phyloP scores from a whole-genome alignment of 2,113 vertebrate species.

The Saguinus imperator region DNA sequence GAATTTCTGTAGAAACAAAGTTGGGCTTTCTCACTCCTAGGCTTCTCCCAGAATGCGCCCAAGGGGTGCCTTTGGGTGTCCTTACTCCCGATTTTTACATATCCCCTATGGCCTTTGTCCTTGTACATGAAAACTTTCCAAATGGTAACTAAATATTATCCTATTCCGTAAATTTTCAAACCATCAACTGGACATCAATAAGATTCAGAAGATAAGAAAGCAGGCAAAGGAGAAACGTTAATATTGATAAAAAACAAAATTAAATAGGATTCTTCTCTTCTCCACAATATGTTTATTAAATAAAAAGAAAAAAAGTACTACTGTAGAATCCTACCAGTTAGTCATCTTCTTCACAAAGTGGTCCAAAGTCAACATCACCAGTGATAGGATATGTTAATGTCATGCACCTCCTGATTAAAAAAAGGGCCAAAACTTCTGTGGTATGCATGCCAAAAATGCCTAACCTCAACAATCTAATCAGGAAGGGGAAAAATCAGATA shows the following conservation, averaged over 20 bases:
- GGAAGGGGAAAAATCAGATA: neutral
- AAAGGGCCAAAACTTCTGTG: neutral
- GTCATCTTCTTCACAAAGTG: neutral
- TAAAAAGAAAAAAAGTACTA: neutral
- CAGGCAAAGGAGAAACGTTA: neutral
- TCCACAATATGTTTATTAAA: neutral
- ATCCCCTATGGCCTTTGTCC: neutral
- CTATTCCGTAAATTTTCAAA: neutral
- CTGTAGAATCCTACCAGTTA: neutral
- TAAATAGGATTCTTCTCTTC: neutral
- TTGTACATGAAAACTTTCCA: neutral
- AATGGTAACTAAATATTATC: neutral
- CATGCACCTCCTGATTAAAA: neutral
- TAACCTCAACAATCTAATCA: no score
- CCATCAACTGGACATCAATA: neutral
- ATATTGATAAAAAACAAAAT: neutral
- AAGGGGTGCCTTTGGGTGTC: neutral
- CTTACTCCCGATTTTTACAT: neutral
- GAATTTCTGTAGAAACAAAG: neutral
- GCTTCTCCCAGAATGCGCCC: neutral
- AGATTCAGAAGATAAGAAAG: neutral
- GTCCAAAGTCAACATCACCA: neutral
- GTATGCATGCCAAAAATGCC: neutral
- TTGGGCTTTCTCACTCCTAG: neutral
- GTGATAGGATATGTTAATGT: neutral